phyloP scores from a whole-genome alignment of 2,888 invertebrate genomes.

The Drosophila lacicola region DNA sequence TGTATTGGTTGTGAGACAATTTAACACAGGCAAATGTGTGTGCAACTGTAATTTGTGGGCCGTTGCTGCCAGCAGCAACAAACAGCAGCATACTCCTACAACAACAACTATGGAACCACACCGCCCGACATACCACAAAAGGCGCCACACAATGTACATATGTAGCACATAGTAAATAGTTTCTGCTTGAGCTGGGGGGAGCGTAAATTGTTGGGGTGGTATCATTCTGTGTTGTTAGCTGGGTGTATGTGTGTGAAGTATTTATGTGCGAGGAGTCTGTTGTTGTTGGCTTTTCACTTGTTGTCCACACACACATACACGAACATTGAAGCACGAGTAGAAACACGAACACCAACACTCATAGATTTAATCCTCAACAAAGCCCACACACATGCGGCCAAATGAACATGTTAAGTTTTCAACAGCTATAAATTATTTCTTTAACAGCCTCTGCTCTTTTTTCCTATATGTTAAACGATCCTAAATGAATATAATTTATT shows the following conservation, averaged over 20 bases:
- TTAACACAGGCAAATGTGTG: slow-evolving; percentile 78
- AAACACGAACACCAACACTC: slow-evolving; percentile 27
- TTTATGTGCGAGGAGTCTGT: slow-evolving; percentile 47
- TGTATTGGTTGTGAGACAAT: slow-evolving; percentile 80
- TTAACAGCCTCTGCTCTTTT: slow-evolving; percentile 59
- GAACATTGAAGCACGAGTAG: background rate
- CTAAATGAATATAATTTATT: slow-evolving; percentile 78
- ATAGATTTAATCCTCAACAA: slow-evolving; percentile 57
- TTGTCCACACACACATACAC: slow-evolving; percentile 37
- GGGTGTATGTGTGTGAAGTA: slow-evolving; percentile 49
- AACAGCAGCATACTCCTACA: slow-evolving; percentile 15
- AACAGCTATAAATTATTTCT: slow-evolving; percentile 78
- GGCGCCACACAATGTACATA: slow-evolving; percentile 45
- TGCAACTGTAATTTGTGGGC: slow-evolving; percentile 78
- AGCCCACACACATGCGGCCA: slow-evolving; percentile 71
- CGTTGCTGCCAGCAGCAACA: slow-evolving; percentile 46
- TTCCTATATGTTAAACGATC: slow-evolving; percentile 69
- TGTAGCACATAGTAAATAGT: slow-evolving; percentile 71
- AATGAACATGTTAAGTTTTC: slow-evolving; percentile 78
- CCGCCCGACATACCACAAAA: slow-evolving; percentile 14
- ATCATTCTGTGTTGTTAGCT: slow-evolving; percentile 24
- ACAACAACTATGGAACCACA: slow-evolving; percentile 50
- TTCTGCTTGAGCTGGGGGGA: slow-evolving; percentile 54
- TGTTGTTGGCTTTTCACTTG: slow-evolving; percentile 70
- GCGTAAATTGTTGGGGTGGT: slow-evolving; percentile 38